Conservation (phyloP, 2,888 invertebrate genomes). For the Agonopterix subpropinquella region DNA sequence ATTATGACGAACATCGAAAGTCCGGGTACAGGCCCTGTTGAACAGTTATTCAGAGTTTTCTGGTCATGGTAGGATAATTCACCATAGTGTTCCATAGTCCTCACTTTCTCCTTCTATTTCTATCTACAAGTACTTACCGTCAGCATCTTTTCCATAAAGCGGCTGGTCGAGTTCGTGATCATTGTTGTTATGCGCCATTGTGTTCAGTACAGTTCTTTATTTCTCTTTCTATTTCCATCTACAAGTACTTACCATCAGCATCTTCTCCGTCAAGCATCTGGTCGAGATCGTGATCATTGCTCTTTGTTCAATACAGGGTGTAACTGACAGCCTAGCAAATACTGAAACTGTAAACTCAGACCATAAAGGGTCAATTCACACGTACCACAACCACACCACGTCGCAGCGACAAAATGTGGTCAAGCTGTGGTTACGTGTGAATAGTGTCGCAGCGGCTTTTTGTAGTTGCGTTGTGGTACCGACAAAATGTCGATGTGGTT, state of each 20-base stretch:
- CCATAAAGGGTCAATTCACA: too few relatives aligned
- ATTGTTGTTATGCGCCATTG: constrained; percentile 87
- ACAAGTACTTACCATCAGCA: constrained; percentile 78
- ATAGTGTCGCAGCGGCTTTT: too few relatives aligned
- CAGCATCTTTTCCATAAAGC: constrained; percentile 85
- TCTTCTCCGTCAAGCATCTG: constrained; percentile 86
- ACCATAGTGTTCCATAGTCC: constrained; percentile 81
- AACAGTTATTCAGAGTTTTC: constrained; percentile 40
- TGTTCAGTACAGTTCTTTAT: constrained; percentile 80
- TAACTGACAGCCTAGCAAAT: too few relatives aligned
- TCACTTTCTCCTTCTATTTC: constrained; percentile 39
- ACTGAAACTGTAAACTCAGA: too few relatives aligned
- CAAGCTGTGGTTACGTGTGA: too few relatives aligned
- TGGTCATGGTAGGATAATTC: constrained; percentile 85
- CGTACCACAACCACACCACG: too few relatives aligned
- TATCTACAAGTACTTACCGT: constrained; percentile 71
- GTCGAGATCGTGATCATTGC: constrained; percentile 85
- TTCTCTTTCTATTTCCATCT: constrained; percentile 23
- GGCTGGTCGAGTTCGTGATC: constrained; percentile 86
- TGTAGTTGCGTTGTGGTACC: too few relatives aligned
- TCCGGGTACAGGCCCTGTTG: too few relatives aligned
- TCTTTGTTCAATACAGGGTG: too few relatives aligned
- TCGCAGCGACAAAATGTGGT: too few relatives aligned
- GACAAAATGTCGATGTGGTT: too few relatives aligned
- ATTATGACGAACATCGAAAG: too few relatives aligned